A percentile compares a stretch with the other conserved stretches of the same genome.
Evolutionary conservation across 2,888 invertebrate species (phyloP).

Genomic region (Euphydryas editha): DNA sequence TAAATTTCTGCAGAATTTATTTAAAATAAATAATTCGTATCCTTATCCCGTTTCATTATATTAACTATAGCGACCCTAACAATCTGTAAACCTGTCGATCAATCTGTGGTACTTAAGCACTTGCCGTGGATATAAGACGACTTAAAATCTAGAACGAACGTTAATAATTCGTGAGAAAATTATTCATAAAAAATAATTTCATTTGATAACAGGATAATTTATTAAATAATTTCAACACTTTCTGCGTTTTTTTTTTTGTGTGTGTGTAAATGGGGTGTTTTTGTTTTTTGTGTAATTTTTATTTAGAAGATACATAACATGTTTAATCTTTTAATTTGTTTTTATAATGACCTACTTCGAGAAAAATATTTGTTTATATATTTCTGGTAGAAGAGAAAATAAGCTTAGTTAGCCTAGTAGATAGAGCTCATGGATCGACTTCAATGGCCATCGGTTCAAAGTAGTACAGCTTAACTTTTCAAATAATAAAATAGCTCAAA

Average conservation of each 20-base stretch:
- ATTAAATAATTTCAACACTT: not conserved
- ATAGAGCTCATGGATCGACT: too few relatives aligned
- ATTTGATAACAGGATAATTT: not conserved
- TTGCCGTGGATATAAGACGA: slow-evolving; percentile 13
- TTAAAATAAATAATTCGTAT: too few relatives aligned
- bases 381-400: too few relatives aligned
- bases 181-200: not conserved
- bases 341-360: too few relatives aligned
- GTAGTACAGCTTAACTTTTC: too few relatives aligned
- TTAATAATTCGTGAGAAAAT: slow-evolving; percentile 4
- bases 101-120: slow-evolving; percentile 24
- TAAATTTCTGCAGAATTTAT: too few relatives aligned
- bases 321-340: too few relatives aligned
- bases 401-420: too few relatives aligned
- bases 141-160: not conserved
- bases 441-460: too few relatives aligned
- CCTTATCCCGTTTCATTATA: not conserved
- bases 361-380: too few relatives aligned
- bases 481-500: too few relatives aligned
- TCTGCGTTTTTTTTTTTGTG: not conserved
- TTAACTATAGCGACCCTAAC: not conserved
- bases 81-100: slow-evolving; percentile 35
- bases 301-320: not conserved
- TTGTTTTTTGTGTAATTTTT: not conserved
- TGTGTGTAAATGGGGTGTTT: not conserved